These are phyloP conservation scores for Nestor notabilis DNA, from an alignment of 2,113 vertebrate genomes.

Conservation along the genomic window DNA sequence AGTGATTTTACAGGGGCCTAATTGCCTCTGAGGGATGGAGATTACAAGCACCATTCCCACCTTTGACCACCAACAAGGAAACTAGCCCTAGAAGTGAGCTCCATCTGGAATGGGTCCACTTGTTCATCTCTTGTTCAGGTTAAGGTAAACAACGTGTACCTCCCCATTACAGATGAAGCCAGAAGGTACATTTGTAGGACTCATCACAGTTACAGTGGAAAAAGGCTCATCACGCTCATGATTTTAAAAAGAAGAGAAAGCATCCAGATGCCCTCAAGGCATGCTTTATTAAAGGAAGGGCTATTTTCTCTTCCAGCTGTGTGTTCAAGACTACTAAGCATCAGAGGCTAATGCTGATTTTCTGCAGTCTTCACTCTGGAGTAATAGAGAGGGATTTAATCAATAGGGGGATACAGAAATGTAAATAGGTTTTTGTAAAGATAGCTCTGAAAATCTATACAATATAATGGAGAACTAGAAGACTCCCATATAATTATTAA, in stretches of 20 bases:
- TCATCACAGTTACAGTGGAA: background rate
- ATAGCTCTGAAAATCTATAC: constrained; percentile 14
- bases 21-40: background rate
- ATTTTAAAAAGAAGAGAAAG: constrained; percentile 25
- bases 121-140: background rate
- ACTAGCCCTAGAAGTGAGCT: background rate
- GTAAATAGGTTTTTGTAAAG: background rate
- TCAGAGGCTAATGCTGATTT: constrained; percentile 2
- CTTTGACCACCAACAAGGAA: background rate
- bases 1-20: background rate
- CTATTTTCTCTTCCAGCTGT: constrained; percentile 12
- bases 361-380: background rate
- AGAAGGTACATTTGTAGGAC: background rate
- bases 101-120: background rate
- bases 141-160: background rate
- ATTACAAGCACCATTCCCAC: background rate
- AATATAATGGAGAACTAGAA: background rate
- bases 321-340: background rate
- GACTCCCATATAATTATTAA: background rate
- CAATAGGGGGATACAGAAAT: background rate
- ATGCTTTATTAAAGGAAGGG: background rate
- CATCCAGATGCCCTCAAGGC: background rate
- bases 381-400: constrained; percentile 13
- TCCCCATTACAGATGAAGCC: accelerated
- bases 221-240: background rate